Conservation (phyloP, 2,888 invertebrate species). For the Fragum sueziense region DNA sequence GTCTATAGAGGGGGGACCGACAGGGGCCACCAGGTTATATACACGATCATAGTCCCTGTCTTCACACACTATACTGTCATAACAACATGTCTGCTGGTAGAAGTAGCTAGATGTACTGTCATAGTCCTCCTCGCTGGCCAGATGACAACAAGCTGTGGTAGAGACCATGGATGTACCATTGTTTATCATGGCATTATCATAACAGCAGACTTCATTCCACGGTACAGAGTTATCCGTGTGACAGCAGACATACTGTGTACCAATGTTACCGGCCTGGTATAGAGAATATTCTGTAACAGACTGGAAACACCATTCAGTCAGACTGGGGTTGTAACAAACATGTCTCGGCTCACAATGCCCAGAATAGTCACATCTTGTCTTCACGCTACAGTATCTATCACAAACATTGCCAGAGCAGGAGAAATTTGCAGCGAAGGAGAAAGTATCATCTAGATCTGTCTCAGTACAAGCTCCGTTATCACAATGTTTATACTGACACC, state of each 20-base stretch:
- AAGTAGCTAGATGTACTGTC: slow-evolving; percentile 6
- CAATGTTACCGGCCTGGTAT: slow-evolving; percentile 1
- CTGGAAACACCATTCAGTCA: slow-evolving; percentile 38
- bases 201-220: slow-evolving; percentile 39
- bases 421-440: not conserved
- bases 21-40: not conserved
- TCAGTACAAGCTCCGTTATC: not conserved
- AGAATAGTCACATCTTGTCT: slow-evolving; percentile 28
- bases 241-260: slow-evolving; percentile 36
- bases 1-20: not conserved
- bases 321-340: slow-evolving; percentile 28
- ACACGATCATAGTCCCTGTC: not conserved
- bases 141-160: slow-evolving; percentile 34
- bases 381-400: slow-evolving; percentile 25
- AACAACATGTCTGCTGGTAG: slow-evolving; percentile 32
- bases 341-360: slow-evolving; percentile 10
- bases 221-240: slow-evolving; percentile 26
- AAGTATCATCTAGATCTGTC: not conserved
- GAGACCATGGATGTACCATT: not conserved
- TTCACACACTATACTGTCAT: not conserved
- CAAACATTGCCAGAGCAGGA: slow-evolving; percentile 2
- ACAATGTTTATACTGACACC: slow-evolving; percentile 18
- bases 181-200: slow-evolving; percentile 24
- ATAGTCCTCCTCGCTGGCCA: not conserved
- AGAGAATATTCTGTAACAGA: slow-evolving; percentile 30